These are phyloP conservation scores for Drosophila serrata DNA, from an alignment of 1,140 invertebrate genomes.

Conservation along the genomic window DNA sequence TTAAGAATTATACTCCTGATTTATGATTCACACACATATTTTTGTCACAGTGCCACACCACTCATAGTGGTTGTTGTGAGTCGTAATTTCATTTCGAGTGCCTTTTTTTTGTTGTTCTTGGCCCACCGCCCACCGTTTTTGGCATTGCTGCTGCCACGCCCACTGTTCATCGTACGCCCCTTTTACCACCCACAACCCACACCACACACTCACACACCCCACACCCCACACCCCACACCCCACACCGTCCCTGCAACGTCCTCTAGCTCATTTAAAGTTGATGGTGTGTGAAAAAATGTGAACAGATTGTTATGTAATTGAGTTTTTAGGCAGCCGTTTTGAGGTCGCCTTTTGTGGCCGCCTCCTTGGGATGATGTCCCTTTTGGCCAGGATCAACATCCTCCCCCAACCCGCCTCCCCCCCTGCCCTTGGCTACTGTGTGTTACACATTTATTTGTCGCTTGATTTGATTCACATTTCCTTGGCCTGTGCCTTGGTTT, in stretches of 20 bases:
- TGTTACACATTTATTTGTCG: conserved; percentile 78
- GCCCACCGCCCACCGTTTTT: conserved; percentile 67
- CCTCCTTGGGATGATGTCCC: conserved; percentile 56
- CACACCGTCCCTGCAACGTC: conserved; percentile 3
- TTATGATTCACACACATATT: background rate
- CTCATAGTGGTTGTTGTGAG: conserved; percentile 17
- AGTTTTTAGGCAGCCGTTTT: conserved; percentile 84
- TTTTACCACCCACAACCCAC: background rate
- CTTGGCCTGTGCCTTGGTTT: conserved; percentile 10
- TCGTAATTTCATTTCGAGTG: conserved; percentile 82
- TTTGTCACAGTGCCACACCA: background rate
- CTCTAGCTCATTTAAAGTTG: conserved; percentile 83
- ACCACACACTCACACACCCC: too few relatives aligned
- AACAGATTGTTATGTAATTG: conserved; percentile 85
- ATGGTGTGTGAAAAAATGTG: conserved; percentile 85
- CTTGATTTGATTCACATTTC: conserved; percentile 73
- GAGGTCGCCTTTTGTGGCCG: conserved; percentile 79
- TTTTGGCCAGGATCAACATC: background rate
- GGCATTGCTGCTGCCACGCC: conserved; percentile 67
- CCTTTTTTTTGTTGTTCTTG: conserved; percentile 43
- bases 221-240: too few relatives aligned
- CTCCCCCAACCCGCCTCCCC: too few relatives aligned
- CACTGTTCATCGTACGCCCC: conserved; percentile 25
- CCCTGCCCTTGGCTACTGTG: conserved; percentile 28
- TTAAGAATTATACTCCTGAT: background rate